Percentiles rank a stretch among this genome's conserved stretches.
Conservation (phyloP, 2,113 vertebrate species). For the Podocnemis expansa region DNA sequence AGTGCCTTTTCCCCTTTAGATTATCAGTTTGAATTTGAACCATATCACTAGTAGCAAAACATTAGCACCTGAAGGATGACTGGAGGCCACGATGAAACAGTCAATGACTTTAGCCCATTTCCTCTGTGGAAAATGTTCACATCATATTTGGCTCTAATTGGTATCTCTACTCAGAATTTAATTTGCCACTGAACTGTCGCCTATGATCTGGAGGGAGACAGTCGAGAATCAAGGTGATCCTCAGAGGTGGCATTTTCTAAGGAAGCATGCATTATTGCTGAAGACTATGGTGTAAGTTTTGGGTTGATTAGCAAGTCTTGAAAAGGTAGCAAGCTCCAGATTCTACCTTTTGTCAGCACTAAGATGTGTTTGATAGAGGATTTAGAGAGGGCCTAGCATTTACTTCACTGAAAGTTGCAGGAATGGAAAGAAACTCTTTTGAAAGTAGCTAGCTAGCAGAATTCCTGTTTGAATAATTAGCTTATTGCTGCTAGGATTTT, state of each 20-base stretch:
- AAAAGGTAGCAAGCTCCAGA: neutral
- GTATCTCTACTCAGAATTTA: neutral
- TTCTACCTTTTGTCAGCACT: neutral
- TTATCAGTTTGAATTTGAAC: neutral
- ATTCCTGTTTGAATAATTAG: neutral
- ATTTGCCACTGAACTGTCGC: neutral
- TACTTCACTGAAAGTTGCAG: neutral
- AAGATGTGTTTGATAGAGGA: neutral
- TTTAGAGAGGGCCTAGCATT: neutral
- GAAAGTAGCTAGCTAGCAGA: neutral
- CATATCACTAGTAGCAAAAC: neutral
- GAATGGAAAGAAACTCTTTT: neutral
- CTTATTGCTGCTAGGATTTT: neutral
- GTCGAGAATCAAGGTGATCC: neutral
- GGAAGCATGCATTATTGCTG: neutral
- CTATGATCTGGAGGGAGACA: neutral
- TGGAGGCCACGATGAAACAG: neutral
- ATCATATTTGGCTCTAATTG: neutral
- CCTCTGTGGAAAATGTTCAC: neutral
- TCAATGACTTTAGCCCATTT: neutral
- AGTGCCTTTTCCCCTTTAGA: neutral
- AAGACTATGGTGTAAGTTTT: accelerated
- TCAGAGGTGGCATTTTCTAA: neutral
- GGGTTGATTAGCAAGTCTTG: neutral
- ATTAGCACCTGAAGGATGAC: neutral